A percentile compares a stretch with the other conserved stretches of the same genome.
Evolutionary conservation across 2,797 vertebrate genomes (phyloP).

Genomic region (Leptatherina wallacei): DNA sequence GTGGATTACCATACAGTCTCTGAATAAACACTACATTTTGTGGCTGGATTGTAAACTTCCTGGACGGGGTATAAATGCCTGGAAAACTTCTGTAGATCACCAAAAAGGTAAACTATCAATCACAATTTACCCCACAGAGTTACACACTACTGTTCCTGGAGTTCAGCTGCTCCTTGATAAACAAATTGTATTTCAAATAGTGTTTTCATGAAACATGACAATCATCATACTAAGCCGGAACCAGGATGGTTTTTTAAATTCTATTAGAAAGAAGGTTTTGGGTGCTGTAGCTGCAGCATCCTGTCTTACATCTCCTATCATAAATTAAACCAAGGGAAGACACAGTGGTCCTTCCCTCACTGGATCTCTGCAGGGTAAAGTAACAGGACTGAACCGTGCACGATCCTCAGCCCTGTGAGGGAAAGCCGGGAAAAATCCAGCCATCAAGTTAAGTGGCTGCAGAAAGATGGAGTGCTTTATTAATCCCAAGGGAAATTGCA

Average conservation of each 20-base stretch:
- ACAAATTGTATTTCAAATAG: no score
- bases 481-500: slow-evolving; percentile 34
- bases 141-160: no score
- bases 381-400: slow-evolving; percentile 10
- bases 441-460: slow-evolving; percentile 18
- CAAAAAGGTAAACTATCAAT: no score
- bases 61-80: no score
- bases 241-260: background rate
- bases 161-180: no score
- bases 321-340: slow-evolving; percentile 20
- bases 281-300: slow-evolving; percentile 11
- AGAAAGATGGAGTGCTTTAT: slow-evolving; percentile 17
- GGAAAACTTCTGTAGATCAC: no score
- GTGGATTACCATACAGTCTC: no score
- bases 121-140: no score
- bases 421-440: slow-evolving; percentile 20
- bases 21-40: no score
- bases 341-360: slow-evolving; percentile 13
- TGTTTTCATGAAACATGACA: no score
- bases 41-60: no score
- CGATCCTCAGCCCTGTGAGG: background rate
- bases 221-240: background rate
- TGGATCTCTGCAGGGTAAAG: slow-evolving; percentile 9
- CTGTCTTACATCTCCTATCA: slow-evolving; percentile 40
- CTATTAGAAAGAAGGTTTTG: background rate